Evolutionary conservation across 2,888 invertebrate species (phyloP).

Genomic region (Melanostoma mellinum): DNA sequence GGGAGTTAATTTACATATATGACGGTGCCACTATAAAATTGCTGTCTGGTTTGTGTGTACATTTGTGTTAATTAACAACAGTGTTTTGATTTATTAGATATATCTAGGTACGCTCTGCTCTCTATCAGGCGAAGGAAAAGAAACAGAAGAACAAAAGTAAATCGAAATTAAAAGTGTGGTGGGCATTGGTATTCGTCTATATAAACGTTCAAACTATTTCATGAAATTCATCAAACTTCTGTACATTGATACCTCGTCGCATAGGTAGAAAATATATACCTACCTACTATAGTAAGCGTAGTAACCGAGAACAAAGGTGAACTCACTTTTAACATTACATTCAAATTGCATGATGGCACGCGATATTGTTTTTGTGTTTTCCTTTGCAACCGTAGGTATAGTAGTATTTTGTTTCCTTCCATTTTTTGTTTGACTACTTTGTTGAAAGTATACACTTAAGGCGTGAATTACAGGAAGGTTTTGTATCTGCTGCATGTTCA

Average conservation of each 20-base stretch:
- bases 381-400: slow-evolving; percentile 37
- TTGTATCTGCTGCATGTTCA: slow-evolving; percentile 61
- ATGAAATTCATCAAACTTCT: slow-evolving; percentile 33
- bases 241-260: slow-evolving; percentile 29
- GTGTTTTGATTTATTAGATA: slow-evolving; percentile 60
- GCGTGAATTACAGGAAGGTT: slow-evolving; percentile 65
- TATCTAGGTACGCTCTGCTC: not conserved
- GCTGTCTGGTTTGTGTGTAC: slow-evolving; percentile 4
- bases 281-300: not conserved
- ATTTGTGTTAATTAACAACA: slow-evolving; percentile 55
- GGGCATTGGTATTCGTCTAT: not conserved
- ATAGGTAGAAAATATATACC: not conserved
- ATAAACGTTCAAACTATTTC: slow-evolving; percentile 22
- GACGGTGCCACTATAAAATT: slow-evolving; percentile 37
- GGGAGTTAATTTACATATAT: slow-evolving; percentile 49
- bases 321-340: slow-evolving; percentile 74
- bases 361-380: slow-evolving; percentile 74
- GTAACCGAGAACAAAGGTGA: slow-evolving; percentile 35
- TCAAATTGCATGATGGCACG: slow-evolving; percentile 82
- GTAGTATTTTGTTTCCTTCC: slow-evolving; percentile 1
- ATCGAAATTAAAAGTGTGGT: slow-evolving; percentile 6
- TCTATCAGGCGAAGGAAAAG: not conserved
- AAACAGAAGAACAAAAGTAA: slow-evolving; percentile 10
- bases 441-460: slow-evolving; percentile 54
- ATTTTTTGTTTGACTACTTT: slow-evolving; percentile 24